Conservation (phyloP, 2,113 vertebrate species). For the Podocnemis expansa region DNA sequence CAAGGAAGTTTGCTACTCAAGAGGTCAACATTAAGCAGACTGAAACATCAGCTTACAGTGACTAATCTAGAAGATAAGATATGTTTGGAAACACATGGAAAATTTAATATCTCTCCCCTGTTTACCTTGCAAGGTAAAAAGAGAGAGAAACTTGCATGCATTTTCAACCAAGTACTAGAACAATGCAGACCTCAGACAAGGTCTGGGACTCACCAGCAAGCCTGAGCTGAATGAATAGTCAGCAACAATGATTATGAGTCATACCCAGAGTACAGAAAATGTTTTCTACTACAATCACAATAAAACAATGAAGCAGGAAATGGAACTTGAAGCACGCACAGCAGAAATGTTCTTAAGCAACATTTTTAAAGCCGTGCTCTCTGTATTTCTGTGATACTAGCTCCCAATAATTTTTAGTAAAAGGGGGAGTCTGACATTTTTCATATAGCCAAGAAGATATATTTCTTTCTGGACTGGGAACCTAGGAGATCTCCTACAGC, state of each 20-base stretch:
- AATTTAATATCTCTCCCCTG: constrained; percentile 72
- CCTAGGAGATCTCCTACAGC: neutral
- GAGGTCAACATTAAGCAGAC: constrained; percentile 74
- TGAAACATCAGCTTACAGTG: constrained; percentile 71
- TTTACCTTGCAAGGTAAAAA: constrained; percentile 75
- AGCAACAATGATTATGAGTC: constrained; percentile 67
- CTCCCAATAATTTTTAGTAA: neutral
- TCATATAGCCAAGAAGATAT: neutral
- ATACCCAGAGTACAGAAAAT: constrained; percentile 61
- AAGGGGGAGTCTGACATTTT: neutral
- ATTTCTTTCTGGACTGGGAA: constrained; percentile 11
- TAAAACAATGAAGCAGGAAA: constrained; percentile 71
- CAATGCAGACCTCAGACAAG: constrained; percentile 52
- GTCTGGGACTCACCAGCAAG: constrained; percentile 50
- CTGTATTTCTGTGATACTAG: neutral
- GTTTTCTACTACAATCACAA: constrained; percentile 66
- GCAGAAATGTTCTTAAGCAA: constrained; percentile 37
- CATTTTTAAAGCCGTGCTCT: neutral
- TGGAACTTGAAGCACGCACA: constrained; percentile 40
- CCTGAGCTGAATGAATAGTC: constrained; percentile 57
- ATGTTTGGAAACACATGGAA: constrained; percentile 71
- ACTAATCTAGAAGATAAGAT: constrained; percentile 79
- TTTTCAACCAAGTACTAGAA: constrained; percentile 61
- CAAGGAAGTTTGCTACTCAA: constrained; percentile 76
- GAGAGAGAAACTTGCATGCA: constrained; percentile 39